Evolutionary conservation across 2,797 vertebrate genomes (phyloP).

Genomic region (Calcarius lapponicus): DNA sequence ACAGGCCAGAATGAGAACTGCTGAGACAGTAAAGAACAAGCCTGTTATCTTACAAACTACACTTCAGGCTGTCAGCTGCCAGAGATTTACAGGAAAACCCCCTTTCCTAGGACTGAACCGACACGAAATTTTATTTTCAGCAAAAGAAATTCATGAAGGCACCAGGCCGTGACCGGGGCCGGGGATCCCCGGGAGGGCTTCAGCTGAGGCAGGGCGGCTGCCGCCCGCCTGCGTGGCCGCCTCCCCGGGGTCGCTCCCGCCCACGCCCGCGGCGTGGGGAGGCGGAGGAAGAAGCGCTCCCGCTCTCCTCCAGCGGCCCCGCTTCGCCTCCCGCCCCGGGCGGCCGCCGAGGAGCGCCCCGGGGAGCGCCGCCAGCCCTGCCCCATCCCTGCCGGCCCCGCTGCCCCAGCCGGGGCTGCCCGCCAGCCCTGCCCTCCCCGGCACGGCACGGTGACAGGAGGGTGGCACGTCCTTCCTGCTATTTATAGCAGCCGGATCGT

Average conservation of each 20-base stretch:
- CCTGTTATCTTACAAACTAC: slow-evolving; percentile 72
- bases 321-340: background rate
- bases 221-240: background rate
- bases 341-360: background rate
- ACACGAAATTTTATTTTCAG: background rate
- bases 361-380: background rate
- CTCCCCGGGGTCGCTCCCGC: background rate
- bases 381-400: too few relatives aligned
- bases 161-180: background rate
- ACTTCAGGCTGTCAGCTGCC: slow-evolving; percentile 71
- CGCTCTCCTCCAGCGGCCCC: background rate
- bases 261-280: background rate
- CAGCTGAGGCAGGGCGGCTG: background rate
- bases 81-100: slow-evolving; percentile 64
- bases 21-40: slow-evolving; percentile 65
- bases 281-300: background rate
- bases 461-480: background rate
- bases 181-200: background rate
- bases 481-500: background rate
- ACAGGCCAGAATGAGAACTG: slow-evolving; percentile 60
- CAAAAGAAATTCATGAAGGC: background rate
- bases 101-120: background rate
- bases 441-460: background rate
- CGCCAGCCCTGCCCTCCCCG: background rate
- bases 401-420: background rate